Conservation (phyloP, 2,797 vertebrate species). For the Loris lydekkerianus region DNA sequence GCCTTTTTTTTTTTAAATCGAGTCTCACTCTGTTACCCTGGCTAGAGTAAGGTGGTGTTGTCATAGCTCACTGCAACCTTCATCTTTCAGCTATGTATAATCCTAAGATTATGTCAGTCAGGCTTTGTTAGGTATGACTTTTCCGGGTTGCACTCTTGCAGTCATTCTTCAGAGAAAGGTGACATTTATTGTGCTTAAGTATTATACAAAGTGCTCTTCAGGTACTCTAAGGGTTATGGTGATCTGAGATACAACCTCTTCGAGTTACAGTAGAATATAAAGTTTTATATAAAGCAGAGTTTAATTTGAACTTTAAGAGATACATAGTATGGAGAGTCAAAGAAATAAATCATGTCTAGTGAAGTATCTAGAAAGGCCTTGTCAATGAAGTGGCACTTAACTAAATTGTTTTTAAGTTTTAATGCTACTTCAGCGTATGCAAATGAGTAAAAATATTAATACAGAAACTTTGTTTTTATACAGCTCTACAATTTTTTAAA, state of each 20-base stretch:
- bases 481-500: background rate
- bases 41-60: too few species aligned
- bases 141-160: background rate
- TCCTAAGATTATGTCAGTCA: background rate
- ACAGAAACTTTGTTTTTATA: background rate
- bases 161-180: conserved; percentile 39
- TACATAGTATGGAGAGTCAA: background rate
- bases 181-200: conserved; percentile 27
- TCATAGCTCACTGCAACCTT: too few species aligned
- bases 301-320: conserved; percentile 38
- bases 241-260: background rate
- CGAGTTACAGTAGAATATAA: background rate
- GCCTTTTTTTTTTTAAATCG: background rate
- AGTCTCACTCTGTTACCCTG: too few species aligned
- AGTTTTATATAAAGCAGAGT: background rate
- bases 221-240: background rate
- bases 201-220: background rate
- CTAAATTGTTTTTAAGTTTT: conserved; percentile 44
- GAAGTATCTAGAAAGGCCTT: conserved; percentile 6
- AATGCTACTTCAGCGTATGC: conserved; percentile 21
- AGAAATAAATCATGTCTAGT: background rate
- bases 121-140: background rate
- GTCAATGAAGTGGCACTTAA: conserved; percentile 21
- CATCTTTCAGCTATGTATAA: background rate
- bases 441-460: conserved; percentile 39